phyloP scores from a whole-genome alignment of 2,113 vertebrate species.

The Myotis lucifugus region DNA sequence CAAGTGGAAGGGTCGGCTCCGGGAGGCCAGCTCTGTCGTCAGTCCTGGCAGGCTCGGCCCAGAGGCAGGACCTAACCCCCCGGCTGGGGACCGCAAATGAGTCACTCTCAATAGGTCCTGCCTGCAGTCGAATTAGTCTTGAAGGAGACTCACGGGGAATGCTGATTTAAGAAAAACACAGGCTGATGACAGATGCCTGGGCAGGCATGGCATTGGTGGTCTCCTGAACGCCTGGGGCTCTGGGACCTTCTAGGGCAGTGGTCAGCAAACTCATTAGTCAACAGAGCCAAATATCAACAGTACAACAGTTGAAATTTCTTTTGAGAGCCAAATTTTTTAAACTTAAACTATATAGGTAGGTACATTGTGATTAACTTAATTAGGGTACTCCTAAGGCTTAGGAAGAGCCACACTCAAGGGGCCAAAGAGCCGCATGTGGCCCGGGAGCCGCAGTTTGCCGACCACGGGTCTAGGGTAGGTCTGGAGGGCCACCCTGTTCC shows the following conservation, averaged over 20 bases:
- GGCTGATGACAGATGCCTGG: neutral
- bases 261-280: too few relatives aligned
- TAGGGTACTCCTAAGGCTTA: too few relatives aligned
- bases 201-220: neutral
- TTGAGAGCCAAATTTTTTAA: too few relatives aligned
- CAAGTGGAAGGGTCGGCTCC: neutral
- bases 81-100: neutral
- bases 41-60: neutral
- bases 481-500: neutral
- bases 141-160: conserved; percentile 32
- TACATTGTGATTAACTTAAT: too few relatives aligned
- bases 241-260: neutral
- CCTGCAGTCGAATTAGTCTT: conserved; percentile 2
- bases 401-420: too few relatives aligned
- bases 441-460: too few relatives aligned
- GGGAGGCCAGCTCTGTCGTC: neutral
- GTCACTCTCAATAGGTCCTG: neutral
- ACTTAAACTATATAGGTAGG: too few relatives aligned
- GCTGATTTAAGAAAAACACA: conserved; percentile 34
- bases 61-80: neutral
- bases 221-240: neutral
- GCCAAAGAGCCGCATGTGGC: too few relatives aligned
- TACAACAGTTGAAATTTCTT: too few relatives aligned
- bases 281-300: too few relatives aligned
- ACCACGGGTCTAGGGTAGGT: too few relatives aligned